Evolutionary conservation across 2,888 invertebrate species (phyloP), one percentile per base, ranked within the genome.

Genomic region (Acanthosepion esculentum): DNA sequence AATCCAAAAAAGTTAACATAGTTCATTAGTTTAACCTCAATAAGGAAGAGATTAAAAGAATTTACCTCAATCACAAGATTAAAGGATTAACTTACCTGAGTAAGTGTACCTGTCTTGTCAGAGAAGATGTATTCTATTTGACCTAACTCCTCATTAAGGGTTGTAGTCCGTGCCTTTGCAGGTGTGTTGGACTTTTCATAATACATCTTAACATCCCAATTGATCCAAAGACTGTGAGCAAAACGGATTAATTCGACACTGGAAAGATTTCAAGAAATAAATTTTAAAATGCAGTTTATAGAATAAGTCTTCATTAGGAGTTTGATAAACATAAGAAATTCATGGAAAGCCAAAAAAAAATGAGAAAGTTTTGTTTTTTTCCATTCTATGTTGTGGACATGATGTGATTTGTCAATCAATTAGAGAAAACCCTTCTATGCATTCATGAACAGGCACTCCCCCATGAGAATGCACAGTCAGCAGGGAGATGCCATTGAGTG

Each of bases 91-190:
- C 95, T 53, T 95, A 98, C 98, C 98, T 98, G 99, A 55, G 99
- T 99, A 95, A 99, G 98, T 29, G 99, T 99, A 96, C 99, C 99
- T 95, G 99, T 99, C 98, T 99, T 99, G 98, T 99, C 99, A 94
- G 99, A 99, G 98, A 99, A 99, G 97, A 99, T 98, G 98, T 99
- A 99, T 98, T 99, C 99, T 97, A 99, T 99, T 98, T 99, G 99
- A 96, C 99, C 99, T 96, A 99, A 98, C 98, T 99, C 99, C 98
- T 99, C 99, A 97, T 99, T 99, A 95, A 99, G 98, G 59, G 99
- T 99, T 55, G 99, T 99, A 94, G 99, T 99, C 96, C 99, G 98
- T 95, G 99, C 99, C 98, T 99, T 99, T 95, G 99, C 99, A 96
- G 99, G 98, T 91, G 99, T 99, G 96, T 99, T 98, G 96, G 98